Evolutionary conservation across 2,797 vertebrate species (phyloP).

Genomic region (Pangasius larnaudii): DNA sequence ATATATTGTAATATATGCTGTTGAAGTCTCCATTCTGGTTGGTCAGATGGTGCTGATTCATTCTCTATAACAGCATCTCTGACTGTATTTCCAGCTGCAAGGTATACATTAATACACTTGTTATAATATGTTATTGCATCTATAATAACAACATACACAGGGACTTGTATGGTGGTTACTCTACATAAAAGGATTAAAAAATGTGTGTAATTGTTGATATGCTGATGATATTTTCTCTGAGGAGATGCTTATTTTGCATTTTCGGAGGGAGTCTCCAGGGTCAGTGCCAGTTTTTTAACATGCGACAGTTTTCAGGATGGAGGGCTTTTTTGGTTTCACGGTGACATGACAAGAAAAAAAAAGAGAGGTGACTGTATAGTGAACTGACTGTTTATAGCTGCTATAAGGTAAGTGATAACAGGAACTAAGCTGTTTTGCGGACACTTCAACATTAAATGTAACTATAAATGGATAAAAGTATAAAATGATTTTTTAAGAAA

Average conservation of each 20-base stretch:
- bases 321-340: not conserved
- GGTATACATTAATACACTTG: no score
- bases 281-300: not conserved
- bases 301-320: not conserved
- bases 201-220: not conserved
- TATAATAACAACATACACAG: no score
- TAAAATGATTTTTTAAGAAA: no score
- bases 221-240: not conserved
- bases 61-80: not conserved
- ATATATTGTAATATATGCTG: no score
- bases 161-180: no score
- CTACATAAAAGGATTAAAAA: no score
- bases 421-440: not conserved
- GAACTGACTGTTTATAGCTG: not conserved
- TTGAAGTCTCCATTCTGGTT: not conserved
- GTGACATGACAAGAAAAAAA: not conserved
- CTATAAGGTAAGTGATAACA: not conserved
- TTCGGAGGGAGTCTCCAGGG: no score
- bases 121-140: no score
- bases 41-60: not conserved
- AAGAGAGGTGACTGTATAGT: not conserved
- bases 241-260: no score
- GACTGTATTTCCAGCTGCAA: not conserved
- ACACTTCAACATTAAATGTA: not conserved
- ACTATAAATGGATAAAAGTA: no score